Evolutionary conservation across 1,140 invertebrate species (phyloP), one percentile per base, ranked within the genome.

Genomic region (Macrotrachela quadricornifera): DNA sequence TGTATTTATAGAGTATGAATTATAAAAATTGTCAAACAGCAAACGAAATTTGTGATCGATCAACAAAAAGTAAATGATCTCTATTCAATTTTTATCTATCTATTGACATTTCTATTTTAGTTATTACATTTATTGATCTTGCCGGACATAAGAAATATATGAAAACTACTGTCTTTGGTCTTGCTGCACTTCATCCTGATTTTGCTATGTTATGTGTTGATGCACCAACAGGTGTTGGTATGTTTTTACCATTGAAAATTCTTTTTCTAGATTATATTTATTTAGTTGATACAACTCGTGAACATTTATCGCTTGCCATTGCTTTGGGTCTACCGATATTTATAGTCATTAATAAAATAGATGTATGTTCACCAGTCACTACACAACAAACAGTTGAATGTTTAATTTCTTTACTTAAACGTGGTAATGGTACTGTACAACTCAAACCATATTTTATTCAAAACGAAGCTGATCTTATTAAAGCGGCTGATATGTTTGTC

Each of bases 281-380:
- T 50, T 85, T 97, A 56, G 83, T 96, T 57, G 92, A 92, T 44
- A 97, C 96, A 85, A 95, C 91, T 0, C 96, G 96, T 69, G 92
- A 97, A 71, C 92, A 97, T 74, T 72, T 97, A 14, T 90, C 90
- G 15, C 73, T 97, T 44, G 88, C 91, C 6, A 71, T 97, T 56
- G 90, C 92, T 1, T 73, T 99, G 10, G 86, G 82, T 39, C 90
- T 99, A 46, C 92, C 92, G 17, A 90, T 97, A 17, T 97, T 97
- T 75, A 87, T 97, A 38, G 91, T 99, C 1, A 85, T 99, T 10
- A 92, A 86, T 11, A 94, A 94, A 75, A 94, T 95, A 59, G 92
- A 99, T 69, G 96, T 96, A 91, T 96, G 91, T 69, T 91, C 94
- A 17, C 78, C 82, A 30, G 94, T 95, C 69, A 81, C 97, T 43